These are phyloP conservation scores for Oryctes rhinoceros DNA, from an alignment of 1,140 invertebrate genomes.

Conservation along the genomic window DNA sequence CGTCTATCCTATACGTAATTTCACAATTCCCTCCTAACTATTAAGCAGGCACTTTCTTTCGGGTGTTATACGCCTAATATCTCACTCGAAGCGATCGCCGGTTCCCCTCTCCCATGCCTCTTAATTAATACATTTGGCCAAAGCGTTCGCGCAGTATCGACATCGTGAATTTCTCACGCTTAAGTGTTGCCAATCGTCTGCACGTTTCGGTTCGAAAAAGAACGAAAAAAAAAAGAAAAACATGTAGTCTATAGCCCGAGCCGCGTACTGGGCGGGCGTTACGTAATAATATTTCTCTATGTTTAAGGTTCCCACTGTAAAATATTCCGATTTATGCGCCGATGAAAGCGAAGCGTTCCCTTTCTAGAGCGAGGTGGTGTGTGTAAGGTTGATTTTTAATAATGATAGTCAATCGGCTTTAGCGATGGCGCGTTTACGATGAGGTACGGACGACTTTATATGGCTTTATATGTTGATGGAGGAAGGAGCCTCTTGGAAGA, in stretches of 20 bases:
- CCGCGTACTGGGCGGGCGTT: not conserved
- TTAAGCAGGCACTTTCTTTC: too few relatives aligned
- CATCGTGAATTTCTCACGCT: not conserved
- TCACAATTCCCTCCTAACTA: too few relatives aligned
- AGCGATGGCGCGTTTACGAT: too few relatives aligned
- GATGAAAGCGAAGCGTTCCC: not conserved
- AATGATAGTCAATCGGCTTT: too few relatives aligned
- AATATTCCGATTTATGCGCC: conserved; percentile 11
- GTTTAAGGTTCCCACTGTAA: not conserved
- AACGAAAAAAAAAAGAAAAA: not conserved
- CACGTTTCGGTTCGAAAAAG: not conserved
- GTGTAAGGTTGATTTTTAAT: too few relatives aligned
- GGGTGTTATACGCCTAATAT: too few relatives aligned
- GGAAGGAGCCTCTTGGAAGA: too few relatives aligned
- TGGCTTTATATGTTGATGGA: too few relatives aligned
- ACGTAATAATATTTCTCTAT: not conserved
- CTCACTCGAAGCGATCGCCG: too few relatives aligned
- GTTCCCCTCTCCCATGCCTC: too few relatives aligned
- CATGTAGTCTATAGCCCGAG: not conserved
- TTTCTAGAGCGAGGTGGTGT: not conserved
- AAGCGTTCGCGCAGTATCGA: not conserved
- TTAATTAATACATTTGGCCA: conserved; percentile 9
- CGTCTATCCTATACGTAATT: too few relatives aligned
- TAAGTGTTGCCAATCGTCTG: not conserved
- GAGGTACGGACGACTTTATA: too few relatives aligned